A percentile compares a stretch with the other conserved stretches of the same genome.
Conservation (phyloP, 2,113 vertebrate species). For the Solea solea region DNA sequence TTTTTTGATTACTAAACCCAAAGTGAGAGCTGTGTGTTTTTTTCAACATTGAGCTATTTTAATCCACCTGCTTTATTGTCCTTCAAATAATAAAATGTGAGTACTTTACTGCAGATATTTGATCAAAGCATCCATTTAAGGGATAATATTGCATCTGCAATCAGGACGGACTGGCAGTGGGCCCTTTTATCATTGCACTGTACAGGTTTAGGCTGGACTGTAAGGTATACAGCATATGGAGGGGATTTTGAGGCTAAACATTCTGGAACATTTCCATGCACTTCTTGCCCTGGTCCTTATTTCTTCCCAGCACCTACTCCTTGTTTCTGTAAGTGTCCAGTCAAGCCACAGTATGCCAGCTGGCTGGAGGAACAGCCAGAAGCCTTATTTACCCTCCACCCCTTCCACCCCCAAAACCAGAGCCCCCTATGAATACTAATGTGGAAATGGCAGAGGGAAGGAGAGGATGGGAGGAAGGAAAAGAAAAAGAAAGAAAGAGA, state of each 20-base stretch:
- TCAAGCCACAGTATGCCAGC: conserved; percentile 63
- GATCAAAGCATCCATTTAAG: conserved; percentile 65
- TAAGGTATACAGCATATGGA: conserved; percentile 21
- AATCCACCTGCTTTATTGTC: conserved; percentile 50
- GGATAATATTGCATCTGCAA: conserved; percentile 36
- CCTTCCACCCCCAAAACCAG: conserved; percentile 13
- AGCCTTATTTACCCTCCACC: conserved; percentile 52
- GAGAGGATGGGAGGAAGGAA: conserved; percentile 36
- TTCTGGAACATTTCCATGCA: conserved; percentile 40
- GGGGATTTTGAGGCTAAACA: conserved; percentile 35
- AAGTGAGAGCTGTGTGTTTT: conserved; percentile 31
- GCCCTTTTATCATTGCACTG: conserved; percentile 14
- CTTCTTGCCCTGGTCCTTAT: conserved; percentile 24
- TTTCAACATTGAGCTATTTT: conserved; percentile 43
- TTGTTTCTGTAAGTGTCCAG: conserved; percentile 63
- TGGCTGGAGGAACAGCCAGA: conserved; percentile 61
- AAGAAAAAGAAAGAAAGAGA: conserved; percentile 20
- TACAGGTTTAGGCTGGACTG: conserved; percentile 23
- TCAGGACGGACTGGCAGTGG: conserved; percentile 27
- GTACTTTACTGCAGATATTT: conserved; percentile 37
- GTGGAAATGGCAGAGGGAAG: conserved; percentile 35
- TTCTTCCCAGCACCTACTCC: conserved; percentile 44
- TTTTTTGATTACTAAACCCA: conserved; percentile 51
- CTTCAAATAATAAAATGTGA: conserved; percentile 57
- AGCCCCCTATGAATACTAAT: conserved; percentile 71